Percentiles rank a stretch among this genome's conserved stretches.
Conservation (phyloP, 2,888 invertebrate genomes). For the Autographa pulchrina region DNA sequence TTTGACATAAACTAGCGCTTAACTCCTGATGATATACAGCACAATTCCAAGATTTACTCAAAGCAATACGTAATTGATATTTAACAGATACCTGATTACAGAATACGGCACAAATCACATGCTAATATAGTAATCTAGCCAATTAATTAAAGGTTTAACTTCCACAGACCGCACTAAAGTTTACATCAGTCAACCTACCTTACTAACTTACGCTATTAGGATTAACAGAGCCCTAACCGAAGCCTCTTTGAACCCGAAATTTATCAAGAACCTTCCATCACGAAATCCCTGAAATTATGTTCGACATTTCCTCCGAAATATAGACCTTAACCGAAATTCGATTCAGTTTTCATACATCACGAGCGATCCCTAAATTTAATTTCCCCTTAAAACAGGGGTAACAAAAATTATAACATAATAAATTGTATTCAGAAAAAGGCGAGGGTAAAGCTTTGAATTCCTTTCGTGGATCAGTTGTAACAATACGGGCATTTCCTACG, state of each 20-base stretch:
- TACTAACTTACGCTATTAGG: slow-evolving; percentile 50
- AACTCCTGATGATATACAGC: background rate
- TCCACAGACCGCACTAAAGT: slow-evolving; percentile 36
- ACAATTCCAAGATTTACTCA: slow-evolving; percentile 1
- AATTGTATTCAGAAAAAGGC: slow-evolving; percentile 60
- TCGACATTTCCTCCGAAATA: slow-evolving; percentile 39
- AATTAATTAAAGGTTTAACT: slow-evolving; percentile 49
- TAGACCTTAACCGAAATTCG: slow-evolving; percentile 38
- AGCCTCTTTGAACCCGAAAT: slow-evolving; percentile 43
- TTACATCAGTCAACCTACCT: slow-evolving; percentile 40
- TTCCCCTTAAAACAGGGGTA: slow-evolving; percentile 45
- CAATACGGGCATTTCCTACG: slow-evolving; percentile 67
- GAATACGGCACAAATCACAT: slow-evolving; percentile 32
- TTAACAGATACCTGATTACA: slow-evolving; percentile 14
- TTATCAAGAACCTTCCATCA: slow-evolving; percentile 40
- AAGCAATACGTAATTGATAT: background rate
- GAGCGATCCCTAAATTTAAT: slow-evolving; percentile 41
- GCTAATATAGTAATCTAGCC: slow-evolving; percentile 39
- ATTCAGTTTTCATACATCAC: slow-evolving; percentile 54
- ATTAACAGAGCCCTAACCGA: slow-evolving; percentile 37
- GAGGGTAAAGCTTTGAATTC: slow-evolving; percentile 53
- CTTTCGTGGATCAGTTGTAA: slow-evolving; percentile 62
- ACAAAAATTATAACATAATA: slow-evolving; percentile 62
- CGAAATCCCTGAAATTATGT: slow-evolving; percentile 46
- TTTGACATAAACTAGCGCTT: background rate